Evolutionary conservation across 2,113 vertebrate genomes (phyloP).

Genomic region (Cettia cetti): DNA sequence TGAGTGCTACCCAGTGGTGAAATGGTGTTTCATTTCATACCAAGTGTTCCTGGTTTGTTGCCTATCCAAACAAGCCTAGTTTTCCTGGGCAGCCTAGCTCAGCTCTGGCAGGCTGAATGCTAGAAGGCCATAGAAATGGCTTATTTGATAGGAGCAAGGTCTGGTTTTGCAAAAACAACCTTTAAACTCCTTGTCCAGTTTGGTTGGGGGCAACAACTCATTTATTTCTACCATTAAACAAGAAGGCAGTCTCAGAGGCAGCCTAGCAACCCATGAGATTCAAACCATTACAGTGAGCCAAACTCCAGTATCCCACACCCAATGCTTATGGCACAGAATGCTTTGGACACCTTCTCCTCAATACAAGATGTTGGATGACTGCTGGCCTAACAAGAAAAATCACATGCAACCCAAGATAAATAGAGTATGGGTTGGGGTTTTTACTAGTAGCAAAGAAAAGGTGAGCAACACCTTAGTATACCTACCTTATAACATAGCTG

Average conservation of each 20-base stretch:
- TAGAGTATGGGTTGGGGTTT: neutral
- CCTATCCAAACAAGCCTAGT: neutral
- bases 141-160: neutral
- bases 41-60: neutral
- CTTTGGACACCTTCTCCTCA: neutral
- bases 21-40: neutral
- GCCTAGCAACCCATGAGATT: neutral
- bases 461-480: neutral
- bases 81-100: neutral
- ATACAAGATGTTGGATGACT: neutral
- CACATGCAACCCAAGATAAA: neutral
- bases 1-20: neutral
- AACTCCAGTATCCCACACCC: neutral
- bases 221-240: neutral
- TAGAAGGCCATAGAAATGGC: neutral
- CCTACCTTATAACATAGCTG: neutral
- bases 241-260: neutral
- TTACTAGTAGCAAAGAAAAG: neutral
- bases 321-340: neutral
- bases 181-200: neutral
- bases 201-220: neutral
- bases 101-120: neutral
- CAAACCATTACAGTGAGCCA: rapidly evolving
- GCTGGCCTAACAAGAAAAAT: neutral
- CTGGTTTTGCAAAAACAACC: neutral